Base-by-base conservation (phyloP, 2,113 vertebrate genomes). In the Perccottus glenii region DNA sequence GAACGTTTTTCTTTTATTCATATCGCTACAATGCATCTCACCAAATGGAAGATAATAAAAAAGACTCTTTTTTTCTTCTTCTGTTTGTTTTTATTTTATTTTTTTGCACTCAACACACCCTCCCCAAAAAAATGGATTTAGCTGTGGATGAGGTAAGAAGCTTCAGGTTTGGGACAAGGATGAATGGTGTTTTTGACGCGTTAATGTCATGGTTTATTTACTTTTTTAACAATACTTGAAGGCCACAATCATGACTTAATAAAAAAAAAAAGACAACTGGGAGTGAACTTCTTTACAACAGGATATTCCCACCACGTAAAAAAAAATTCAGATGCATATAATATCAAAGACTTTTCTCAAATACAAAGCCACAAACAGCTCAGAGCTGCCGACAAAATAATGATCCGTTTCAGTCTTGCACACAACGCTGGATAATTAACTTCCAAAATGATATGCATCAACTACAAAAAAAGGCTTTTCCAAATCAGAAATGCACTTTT, bases 11-110 rank as follows among this genome's bases (percentile, higher is more conserved):
- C 52, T 83, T 87, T 85, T 88, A 90, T 87, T 91, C 81, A 75
- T 86, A 89, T 91, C 90, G 92, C 91, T 93, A 93, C 92, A 90
- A 92, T 92, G 90, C 89, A 90, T 91, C 88, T 89, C 86, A 91
- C 90, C 88, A 73, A 89, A 90, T 89, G 91, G 92, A 93, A 93
- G 90, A 90, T 88, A 80, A 85, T 88, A 87, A 89, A 87, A 67
- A 84, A 64, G 89, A 76, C 19, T 77, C 63, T 69, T 77, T 11
- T 69, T 71, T 62, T 67, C 80, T 51, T 11, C 43, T 57, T 53
- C 32, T 55, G 14, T 64, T 59, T 46, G 3, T 38, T 61, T 64
- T 51, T 16, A 16, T 61, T 60, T 19, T 27, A 72, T 82, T 78
- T 89, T 89, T 89, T 90, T 90, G 83, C 87, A 87, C 87, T 80